Conservation (phyloP, 2,113 vertebrate species). For the Dasypus novemcinctus region DNA sequence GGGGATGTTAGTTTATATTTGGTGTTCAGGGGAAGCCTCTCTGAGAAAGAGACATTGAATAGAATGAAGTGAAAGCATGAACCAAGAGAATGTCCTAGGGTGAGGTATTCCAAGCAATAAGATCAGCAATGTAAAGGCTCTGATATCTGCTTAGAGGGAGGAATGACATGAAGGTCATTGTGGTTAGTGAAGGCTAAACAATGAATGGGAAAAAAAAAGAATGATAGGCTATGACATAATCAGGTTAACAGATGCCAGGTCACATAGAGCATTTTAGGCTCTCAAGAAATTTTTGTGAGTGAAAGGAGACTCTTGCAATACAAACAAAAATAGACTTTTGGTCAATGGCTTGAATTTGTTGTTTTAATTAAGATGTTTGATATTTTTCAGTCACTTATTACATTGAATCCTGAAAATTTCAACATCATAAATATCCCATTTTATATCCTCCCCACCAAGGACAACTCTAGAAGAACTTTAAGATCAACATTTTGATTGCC, state of each 20-base stretch:
- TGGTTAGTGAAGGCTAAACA: neutral
- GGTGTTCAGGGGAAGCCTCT: neutral
- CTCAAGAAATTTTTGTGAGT: neutral
- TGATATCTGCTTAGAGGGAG: neutral
- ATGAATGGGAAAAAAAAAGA: conserved; percentile 5
- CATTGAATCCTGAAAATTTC: conserved; percentile 17
- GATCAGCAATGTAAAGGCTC: neutral
- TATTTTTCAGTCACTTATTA: neutral
- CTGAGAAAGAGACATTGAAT: neutral
- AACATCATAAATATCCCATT: conserved; percentile 10
- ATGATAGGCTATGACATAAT: neutral
- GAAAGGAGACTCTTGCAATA: neutral
- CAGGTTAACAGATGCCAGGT: neutral
- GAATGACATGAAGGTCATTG: neutral
- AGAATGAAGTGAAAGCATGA: neutral
- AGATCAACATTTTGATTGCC: conserved; percentile 25
- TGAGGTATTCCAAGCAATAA: neutral
- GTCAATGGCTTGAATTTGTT: neutral
- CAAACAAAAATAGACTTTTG: neutral
- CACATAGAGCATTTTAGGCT: neutral
- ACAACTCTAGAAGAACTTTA: neutral
- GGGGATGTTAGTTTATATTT: neutral
- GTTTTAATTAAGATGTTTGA: conserved; percentile 22
- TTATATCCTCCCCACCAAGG: neutral
- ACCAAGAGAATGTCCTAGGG: neutral